Evolutionary conservation across 2,888 invertebrate genomes (phyloP), one percentile per base, ranked within the genome.

Genomic region (Nesidiocoris tenuis): DNA sequence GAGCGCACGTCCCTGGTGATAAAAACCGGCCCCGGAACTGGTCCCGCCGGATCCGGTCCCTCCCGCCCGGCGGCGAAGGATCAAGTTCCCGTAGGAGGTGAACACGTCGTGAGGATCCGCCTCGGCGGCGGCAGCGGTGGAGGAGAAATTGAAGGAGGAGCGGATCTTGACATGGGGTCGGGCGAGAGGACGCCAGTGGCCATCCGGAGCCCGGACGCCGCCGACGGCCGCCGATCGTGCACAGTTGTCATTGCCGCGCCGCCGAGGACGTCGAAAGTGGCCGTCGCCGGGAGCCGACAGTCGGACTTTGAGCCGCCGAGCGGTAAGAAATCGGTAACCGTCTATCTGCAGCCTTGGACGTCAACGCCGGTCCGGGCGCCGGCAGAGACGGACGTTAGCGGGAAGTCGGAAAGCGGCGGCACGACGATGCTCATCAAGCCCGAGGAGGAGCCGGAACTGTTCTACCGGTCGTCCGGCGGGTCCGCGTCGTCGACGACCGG

Each of bases 401-500:
- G 9, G 5, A 54, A 24, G 7, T 16, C 55, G 19, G 39, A 19
- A 9, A 21, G 21, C 18, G 39, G 63, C 24, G 66, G 21, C 24
- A 24, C 21, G 18, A 39, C 65, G 57, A 74, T 24, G 66, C 65
- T 67, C 54, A 72, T 66, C 61, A 77, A 76, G 22, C 71, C 68
- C 22, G 70, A 78, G 57, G 74, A 74, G 63, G 19, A 66, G 16
- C 5, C 3, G 39, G 39, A 39, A 39, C 22, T 74, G 25, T 70
- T 70, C 61, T 70, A 70, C 61, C 57, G 70, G 24, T 23, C 70
- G 12, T 19, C 59, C 16, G 76, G 72, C 67, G 92, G 91, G 82
- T 93, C 93, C 0, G 93, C 93, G 82, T 91, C 91, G 81, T 93
- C 93, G 25, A 92, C 93, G 0, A 39, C 39, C 12, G 39, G 39